Conservation (phyloP, 2,888 invertebrate species). For the Nymphalis c-album region DNA sequence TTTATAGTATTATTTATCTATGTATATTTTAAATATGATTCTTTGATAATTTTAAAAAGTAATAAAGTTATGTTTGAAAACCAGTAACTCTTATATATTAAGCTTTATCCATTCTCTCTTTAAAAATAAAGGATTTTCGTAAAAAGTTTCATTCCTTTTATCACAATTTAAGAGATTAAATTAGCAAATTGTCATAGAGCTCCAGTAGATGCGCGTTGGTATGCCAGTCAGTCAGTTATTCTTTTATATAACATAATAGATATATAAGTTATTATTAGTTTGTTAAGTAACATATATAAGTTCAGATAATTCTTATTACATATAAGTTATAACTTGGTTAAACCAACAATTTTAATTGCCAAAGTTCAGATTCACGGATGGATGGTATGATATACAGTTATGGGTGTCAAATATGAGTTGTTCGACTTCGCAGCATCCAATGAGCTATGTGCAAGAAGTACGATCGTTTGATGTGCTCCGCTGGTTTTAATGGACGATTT, state of each 20-base stretch:
- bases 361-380: constrained; percentile 42
- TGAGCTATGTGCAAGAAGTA: constrained; percentile 55
- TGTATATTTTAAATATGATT: not conserved
- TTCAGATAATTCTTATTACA: not conserved
- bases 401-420: constrained; percentile 66
- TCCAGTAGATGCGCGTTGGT: no score
- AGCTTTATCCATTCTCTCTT: no score
- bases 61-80: not conserved
- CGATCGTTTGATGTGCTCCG: constrained; percentile 61
- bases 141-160: no score
- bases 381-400: constrained; percentile 59
- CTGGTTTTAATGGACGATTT: constrained; percentile 63
- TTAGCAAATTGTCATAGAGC: no score
- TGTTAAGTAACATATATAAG: not conserved
- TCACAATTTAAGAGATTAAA: no score
- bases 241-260: no score
- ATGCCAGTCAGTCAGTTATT: no score
- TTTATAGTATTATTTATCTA: not conserved
- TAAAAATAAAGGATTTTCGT: no score
- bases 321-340: not conserved
- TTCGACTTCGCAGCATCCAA: constrained; percentile 43
- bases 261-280: no score
- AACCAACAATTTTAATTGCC: constrained; percentile 32
- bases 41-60: not conserved
- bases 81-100: no score